Conservation (phyloP, 2,113 vertebrate species). For the rat (Rattus norvegicus) region GRCr8 NC_086023.1:74237501-74238000, state of each 20-base stretch:
- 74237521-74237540: no score
- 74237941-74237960: slow-evolving; percentile 13
- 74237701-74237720: not conserved
- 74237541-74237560: no score
- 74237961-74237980: not conserved
- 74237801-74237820: not conserved
- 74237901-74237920: slow-evolving; percentile 2
- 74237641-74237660: no score
- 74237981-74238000: not conserved
- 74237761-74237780: not conserved
- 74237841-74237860: slow-evolving; percentile 34
- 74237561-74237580: no score
- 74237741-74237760: not conserved
- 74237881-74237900: not conserved
- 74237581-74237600: no score
- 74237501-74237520: not conserved
- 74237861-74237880: slow-evolving; percentile 35
- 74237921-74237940: slow-evolving; percentile 6
- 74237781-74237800: slow-evolving; percentile 20
- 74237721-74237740: slow-evolving; percentile 24
- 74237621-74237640: no score
- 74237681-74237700: not conserved
- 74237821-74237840: not conserved
- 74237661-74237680: not conserved
- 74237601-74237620: no score